Base-by-base conservation (phyloP, 2,888 invertebrate genomes). In the Pterostichus madidus region DNA sequence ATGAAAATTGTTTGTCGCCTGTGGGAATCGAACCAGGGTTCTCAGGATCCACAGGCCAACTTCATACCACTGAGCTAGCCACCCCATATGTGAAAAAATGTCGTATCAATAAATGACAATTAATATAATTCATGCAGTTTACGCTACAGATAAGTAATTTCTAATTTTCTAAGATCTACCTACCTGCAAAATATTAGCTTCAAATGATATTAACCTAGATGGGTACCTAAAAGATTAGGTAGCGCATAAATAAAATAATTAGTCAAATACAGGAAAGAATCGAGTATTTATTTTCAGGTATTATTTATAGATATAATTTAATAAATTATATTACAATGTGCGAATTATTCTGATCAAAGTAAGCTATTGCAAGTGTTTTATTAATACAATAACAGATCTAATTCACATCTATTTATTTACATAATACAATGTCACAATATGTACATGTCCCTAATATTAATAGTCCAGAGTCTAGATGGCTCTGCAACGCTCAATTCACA, bases 341-440 rank as follows among this genome's bases (percentile, higher is more conserved):
- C 68, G 68, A 71, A 71, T 71, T 71, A 71, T 71, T 71, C 68
- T 77, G 77, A 56, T 77, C 77, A 53, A 68, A 13, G 64, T 71
- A 68, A 35, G 73, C 53, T 73, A 80, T 71, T 80, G 73, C 73
- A 71, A 53, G 80, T 80, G 68, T 64, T 64, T 80, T 46, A 32
- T 80, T 56, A 71, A 53, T 56, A 73, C 73, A 80, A 79, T 80
- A 71, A 80, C 80, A 73, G 53, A 73, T 80, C 56, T 71, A 80
- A 73, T 53, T 46, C 73, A 73, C 80, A 80, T 53, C 13, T 80
- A 80, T 53, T 71, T 73, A 80, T 80, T 80, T 73, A 71, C 73
- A 80, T 73, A 73, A 71, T 44, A 80, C 73, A 71, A 31, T 78
- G 56, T 75, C 75, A 75, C 75, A 49, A 17, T 76, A 76, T 76